Conservation (phyloP, 2,113 vertebrate species). For the Cygnus atratus region DNA sequence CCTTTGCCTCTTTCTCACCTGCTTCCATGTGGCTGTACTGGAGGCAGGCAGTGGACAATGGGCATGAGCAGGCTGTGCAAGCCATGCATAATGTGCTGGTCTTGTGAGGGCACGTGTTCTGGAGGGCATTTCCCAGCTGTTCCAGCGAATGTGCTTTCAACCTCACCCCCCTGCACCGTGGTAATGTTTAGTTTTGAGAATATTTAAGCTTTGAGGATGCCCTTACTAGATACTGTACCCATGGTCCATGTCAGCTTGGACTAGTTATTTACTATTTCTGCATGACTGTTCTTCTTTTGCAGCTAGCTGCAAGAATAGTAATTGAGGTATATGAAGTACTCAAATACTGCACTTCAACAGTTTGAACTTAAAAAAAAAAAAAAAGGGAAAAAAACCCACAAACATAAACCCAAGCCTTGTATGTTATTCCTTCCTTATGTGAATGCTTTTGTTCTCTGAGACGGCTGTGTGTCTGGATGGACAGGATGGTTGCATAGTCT, state of each 20-base stretch:
- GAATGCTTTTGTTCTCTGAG: neutral
- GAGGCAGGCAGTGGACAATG: neutral
- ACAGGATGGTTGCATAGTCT: neutral
- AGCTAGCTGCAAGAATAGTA: constrained; percentile 3
- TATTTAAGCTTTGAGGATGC: neutral
- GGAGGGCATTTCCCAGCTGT: neutral
- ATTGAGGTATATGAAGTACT: constrained; percentile 8
- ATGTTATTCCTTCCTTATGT: neutral
- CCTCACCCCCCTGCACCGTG: neutral
- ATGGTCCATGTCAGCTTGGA: neutral
- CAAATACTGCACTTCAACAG: neutral
- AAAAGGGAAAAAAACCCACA: neutral
- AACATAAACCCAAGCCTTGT: neutral
- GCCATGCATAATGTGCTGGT: rapidly evolving
- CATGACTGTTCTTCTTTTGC: neutral
- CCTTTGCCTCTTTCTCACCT: neutral
- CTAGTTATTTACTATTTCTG: constrained; percentile 9
- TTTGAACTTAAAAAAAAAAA: constrained; percentile 26
- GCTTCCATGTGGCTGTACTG: neutral
- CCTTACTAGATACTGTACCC: neutral
- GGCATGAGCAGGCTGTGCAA: neutral
- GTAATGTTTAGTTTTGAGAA: neutral
- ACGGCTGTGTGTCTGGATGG: neutral
- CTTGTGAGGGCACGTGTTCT: neutral
- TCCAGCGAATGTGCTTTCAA: neutral